Base-by-base conservation (phyloP, 2,888 invertebrate species). In the Drosophila putrida region DNA sequence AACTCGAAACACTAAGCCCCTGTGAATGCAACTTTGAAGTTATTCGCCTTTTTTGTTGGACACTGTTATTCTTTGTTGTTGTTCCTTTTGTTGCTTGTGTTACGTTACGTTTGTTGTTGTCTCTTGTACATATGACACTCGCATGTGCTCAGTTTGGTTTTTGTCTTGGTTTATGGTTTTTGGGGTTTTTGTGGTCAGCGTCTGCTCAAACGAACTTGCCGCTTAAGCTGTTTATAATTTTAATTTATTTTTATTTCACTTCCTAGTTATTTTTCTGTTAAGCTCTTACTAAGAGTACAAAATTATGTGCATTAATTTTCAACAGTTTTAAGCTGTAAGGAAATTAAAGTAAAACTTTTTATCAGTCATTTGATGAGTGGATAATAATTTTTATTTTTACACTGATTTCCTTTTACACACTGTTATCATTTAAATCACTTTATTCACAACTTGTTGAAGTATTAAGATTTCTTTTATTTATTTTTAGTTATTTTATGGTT, bases 81-180 rank as follows among this genome's bases (percentile, higher is more conserved):
- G 13, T 5, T 46, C 4, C 28, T 51, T 4, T 59, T 55, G 25
- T 35, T 31, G 5, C 13, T 6, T 4, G 25, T 39, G 20, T 27
- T 47, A n/a, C 57, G 20, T 27, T 47, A n/a, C 57, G 55, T 50
- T 39, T 50, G 44, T 46, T 47, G 50, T 69, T 71, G 59, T 68
- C 43, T 53, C 58, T 47, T 53, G 51, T 44, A 64, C 39, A 41
- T 54, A 31, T 25, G 39, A 57, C 20, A 57, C 47, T 53, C 63
- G 41, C 39, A 63, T 47, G 66, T 69, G 36, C 61, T 27, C 38
- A 28, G 74, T 49, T 27, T 46, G 67, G 65, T 70, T 82, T 82
- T 79, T 79, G 79, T 59, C 85, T 82, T 85, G 82, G 80, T 85
- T 82, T 82, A 82, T 85, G 82, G 85, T 77, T 78, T 85, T 80